Evolutionary conservation across 2,113 vertebrate genomes (phyloP).

Genomic region (pig (Sus scrofa)): DNA sequence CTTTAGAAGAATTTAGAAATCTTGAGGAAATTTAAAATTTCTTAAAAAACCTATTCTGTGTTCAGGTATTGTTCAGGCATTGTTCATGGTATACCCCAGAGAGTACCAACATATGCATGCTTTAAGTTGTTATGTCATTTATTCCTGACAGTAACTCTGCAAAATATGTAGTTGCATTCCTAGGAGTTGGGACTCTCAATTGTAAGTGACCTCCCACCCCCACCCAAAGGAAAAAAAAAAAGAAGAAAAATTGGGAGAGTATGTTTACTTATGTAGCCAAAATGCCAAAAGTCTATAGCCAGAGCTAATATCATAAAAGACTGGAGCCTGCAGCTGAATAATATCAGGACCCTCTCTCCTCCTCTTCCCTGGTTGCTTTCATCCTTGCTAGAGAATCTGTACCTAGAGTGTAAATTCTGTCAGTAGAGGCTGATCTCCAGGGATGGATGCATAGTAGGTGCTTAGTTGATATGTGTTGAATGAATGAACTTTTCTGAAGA

Average conservation of each 20-base stretch:
- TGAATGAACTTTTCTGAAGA: neutral
- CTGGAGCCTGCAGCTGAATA: neutral
- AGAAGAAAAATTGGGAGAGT: neutral
- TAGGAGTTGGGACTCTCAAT: neutral
- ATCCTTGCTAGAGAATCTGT: slow-evolving; percentile 33
- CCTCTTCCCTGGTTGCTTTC: neutral
- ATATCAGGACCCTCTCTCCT: neutral
- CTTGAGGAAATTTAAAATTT: slow-evolving; percentile 55
- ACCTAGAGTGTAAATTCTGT: neutral
- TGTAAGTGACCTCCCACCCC: neutral
- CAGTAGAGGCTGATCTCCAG: neutral
- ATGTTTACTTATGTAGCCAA: neutral
- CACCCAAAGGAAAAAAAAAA: neutral
- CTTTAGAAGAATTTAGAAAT: slow-evolving; percentile 45
- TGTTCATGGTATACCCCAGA: no score
- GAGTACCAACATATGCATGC: no score
- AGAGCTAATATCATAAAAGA: neutral
- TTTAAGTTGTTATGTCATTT: slow-evolving; percentile 2
- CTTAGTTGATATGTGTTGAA: neutral
- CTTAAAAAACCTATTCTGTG: slow-evolving; percentile 29
- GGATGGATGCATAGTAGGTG: neutral
- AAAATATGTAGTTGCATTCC: neutral
- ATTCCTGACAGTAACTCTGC: neutral
- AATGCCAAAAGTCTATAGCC: neutral
- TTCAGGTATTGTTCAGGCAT: neutral